These are phyloP conservation scores for Mythimna albipuncta DNA, from an alignment of 2,888 invertebrate species.

Conservation along the genomic window DNA sequence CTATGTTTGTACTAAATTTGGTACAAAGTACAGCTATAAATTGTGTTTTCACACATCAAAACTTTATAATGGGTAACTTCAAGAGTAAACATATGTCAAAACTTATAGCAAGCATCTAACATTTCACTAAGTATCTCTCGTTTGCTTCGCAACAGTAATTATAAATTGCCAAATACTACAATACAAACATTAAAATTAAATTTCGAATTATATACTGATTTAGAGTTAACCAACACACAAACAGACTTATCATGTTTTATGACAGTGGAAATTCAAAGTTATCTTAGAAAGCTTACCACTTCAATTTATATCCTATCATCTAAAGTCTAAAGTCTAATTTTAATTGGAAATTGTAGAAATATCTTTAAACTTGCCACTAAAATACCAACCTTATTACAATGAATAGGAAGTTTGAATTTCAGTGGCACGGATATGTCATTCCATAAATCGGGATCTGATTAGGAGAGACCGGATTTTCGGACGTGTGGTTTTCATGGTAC, in stretches of 20 bases:
- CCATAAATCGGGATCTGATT: conserved; percentile 66
- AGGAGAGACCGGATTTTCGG: conserved; percentile 63
- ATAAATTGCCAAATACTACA: conserved; percentile 16
- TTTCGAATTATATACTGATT: conserved; percentile 31
- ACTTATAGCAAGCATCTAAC: conserved; percentile 19
- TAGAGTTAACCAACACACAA: conserved; percentile 29
- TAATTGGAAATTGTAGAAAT: conserved; percentile 53
- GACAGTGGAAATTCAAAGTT: conserved; percentile 36
- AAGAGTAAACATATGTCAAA: conserved; percentile 21
- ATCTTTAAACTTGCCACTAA: neutral
- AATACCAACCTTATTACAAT: conserved; percentile 33
- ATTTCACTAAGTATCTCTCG: conserved; percentile 3
- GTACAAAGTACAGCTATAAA: conserved; percentile 26
- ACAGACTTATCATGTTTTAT: conserved; percentile 46
- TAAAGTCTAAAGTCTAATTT: conserved; percentile 52
- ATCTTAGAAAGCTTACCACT: conserved; percentile 36
- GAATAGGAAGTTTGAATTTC: conserved; percentile 14
- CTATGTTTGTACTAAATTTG: neutral
- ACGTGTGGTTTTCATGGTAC: conserved; percentile 63
- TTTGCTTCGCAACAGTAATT: conserved; percentile 11
- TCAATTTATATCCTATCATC: conserved; percentile 45
- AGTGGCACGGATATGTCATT: conserved; percentile 26
- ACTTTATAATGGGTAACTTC: conserved; percentile 23
- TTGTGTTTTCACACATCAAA: conserved; percentile 18
- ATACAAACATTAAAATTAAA: conserved; percentile 38